Percentiles rank a stretch among this genome's conserved stretches.
These are phyloP conservation scores for Epistrophe eligans DNA, from an alignment of 2,888 invertebrate genomes.

Conservation along the genomic window DNA sequence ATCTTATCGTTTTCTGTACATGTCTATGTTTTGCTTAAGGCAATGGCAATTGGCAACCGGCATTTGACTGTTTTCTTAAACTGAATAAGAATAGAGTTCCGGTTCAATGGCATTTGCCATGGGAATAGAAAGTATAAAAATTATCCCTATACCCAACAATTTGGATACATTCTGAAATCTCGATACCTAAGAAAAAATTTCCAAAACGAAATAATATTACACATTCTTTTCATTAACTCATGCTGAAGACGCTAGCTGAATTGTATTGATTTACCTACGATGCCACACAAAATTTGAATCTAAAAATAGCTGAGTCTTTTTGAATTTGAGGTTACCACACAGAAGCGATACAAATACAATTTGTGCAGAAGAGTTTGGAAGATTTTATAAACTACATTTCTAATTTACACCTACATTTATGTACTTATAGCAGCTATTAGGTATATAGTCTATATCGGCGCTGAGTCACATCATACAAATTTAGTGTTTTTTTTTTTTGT, in stretches of 20 bases:
- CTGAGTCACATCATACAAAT: conserved; percentile 1
- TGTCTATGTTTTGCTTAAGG: not conserved
- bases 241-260: not conserved
- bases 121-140: not conserved
- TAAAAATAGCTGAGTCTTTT: conserved; percentile 14
- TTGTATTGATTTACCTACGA: conserved; percentile 22
- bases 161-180: not conserved
- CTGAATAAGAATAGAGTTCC: conserved; percentile 12
- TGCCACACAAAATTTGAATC: not conserved
- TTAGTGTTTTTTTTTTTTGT: not conserved
- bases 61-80: not conserved
- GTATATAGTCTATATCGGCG: not conserved
- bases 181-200: not conserved
- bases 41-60: conserved; percentile 17
- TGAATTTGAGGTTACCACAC: not conserved
- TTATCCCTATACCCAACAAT: not conserved
- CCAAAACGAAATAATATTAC: not conserved
- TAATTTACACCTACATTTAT: not conserved
- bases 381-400: not conserved
- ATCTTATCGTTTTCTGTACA: not conserved
- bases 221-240: not conserved
- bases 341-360: not conserved
- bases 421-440: not conserved
- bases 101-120: conserved; percentile 12
- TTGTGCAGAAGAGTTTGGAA: not conserved